Evolutionary conservation across 1,140 invertebrate species (phyloP).

Genomic region (Chrysomallon squamiferum): DNA sequence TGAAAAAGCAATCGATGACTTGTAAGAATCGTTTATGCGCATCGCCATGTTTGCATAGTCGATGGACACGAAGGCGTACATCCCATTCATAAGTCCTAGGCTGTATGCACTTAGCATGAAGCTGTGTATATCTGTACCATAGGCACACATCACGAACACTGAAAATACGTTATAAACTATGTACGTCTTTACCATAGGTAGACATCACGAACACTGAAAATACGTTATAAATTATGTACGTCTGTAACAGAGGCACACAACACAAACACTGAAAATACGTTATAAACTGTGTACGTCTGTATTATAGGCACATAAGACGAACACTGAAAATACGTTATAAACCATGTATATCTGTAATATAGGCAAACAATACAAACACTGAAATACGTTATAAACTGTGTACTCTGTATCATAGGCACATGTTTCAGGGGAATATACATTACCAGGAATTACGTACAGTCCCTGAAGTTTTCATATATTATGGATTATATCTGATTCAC

Average conservation of each 20-base stretch:
- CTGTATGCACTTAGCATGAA: conserved; percentile 30
- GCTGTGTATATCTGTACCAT: conserved; percentile 29
- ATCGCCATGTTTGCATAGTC: conserved; percentile 33
- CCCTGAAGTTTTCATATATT: too few species aligned
- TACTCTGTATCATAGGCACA: too few species aligned
- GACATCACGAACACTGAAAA: conserved; percentile 39
- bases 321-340: conserved; percentile 38
- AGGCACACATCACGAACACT: conserved; percentile 43
- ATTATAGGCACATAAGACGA: conserved; percentile 37
- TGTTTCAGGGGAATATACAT: too few species aligned
- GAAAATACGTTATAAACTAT: conserved; percentile 21
- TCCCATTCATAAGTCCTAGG: conserved; percentile 22
- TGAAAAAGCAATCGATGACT: too few species aligned
- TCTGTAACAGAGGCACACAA: conserved; percentile 36
- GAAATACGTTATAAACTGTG: too few species aligned
- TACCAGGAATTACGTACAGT: too few species aligned
- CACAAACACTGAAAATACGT: conserved; percentile 37
- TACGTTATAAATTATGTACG: conserved; percentile 23
- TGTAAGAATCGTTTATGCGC: background rate
- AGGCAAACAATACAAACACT: too few species aligned
- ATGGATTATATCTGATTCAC: too few species aligned
- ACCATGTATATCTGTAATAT: too few species aligned
- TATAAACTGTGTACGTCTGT: conserved; percentile 27
- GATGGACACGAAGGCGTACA: conserved; percentile 36
- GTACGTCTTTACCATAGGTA: conserved; percentile 33